Evolutionary conservation across 2,888 invertebrate genomes (phyloP).

Genomic region (Cotesia congregata): DNA sequence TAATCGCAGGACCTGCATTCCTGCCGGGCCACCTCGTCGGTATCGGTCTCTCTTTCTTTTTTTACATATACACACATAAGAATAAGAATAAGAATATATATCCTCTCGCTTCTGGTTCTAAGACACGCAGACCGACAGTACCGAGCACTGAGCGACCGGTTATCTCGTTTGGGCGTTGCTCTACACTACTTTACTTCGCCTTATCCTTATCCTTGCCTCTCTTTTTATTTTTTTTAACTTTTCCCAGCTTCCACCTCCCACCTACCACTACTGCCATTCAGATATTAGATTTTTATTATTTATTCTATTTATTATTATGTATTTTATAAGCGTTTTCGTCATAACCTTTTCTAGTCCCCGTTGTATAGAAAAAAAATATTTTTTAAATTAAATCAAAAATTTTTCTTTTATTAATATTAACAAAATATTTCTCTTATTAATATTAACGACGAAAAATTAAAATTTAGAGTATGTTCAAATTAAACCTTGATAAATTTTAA

Average conservation of each 20-base stretch:
- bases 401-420: no score
- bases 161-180: slow-evolving; percentile 52
- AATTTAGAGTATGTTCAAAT: no score
- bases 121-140: slow-evolving; percentile 31
- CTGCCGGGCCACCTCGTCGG: slow-evolving; percentile 54
- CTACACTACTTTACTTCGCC: slow-evolving; percentile 34
- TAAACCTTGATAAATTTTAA: no score
- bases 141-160: slow-evolving; percentile 34
- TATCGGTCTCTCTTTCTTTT: slow-evolving; percentile 32
- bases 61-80: background rate
- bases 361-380: no score
- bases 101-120: slow-evolving; percentile 22
- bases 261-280: background rate
- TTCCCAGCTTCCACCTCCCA: background rate
- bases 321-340: no score
- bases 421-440: no score
- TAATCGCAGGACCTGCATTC: slow-evolving; percentile 63
- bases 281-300: no score
- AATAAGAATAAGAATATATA: background rate
- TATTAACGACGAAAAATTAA: no score
- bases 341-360: no score
- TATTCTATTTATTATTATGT: no score
- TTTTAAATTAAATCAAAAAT: no score
- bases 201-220: background rate
- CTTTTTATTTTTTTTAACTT: slow-evolving; percentile 1